Conservation (phyloP, 2,113 vertebrate species). For the Erythrocebus patas region DNA sequence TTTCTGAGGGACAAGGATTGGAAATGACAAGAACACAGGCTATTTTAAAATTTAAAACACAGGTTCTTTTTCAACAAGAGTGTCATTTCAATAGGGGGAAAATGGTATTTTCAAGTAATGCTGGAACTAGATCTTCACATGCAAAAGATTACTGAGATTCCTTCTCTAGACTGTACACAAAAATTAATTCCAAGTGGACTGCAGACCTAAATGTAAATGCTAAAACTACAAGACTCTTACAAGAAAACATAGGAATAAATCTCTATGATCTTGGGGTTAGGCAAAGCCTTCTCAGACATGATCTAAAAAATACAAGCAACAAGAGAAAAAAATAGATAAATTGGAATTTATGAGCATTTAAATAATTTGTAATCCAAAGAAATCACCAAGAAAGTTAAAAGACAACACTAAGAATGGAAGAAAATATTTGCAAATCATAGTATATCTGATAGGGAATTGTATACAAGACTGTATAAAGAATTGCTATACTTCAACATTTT, state of each 20-base stretch:
- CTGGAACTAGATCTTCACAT: neutral
- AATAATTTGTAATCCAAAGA: neutral
- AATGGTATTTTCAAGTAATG: neutral
- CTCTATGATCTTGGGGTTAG: neutral
- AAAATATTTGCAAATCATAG: neutral
- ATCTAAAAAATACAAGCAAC: neutral
- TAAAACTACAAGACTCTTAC: neutral
- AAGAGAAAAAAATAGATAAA: neutral
- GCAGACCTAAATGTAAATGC: neutral
- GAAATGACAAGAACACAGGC: neutral
- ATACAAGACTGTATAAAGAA: neutral
- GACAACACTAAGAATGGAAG: neutral
- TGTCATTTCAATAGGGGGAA: neutral
- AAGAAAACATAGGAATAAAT: neutral
- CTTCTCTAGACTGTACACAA: neutral
- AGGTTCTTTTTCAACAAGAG: neutral
- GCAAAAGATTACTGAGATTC: neutral
- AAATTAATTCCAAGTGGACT: neutral
- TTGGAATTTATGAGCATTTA: neutral
- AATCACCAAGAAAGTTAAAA: constrained; percentile 5
- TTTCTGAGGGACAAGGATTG: neutral
- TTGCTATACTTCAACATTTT: neutral
- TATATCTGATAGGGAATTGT: neutral
- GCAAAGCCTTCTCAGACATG: neutral
- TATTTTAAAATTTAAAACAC: neutral